Base-by-base conservation (phyloP, 2,113 vertebrate genomes). In the Dissostichus mawsoni region DNA sequence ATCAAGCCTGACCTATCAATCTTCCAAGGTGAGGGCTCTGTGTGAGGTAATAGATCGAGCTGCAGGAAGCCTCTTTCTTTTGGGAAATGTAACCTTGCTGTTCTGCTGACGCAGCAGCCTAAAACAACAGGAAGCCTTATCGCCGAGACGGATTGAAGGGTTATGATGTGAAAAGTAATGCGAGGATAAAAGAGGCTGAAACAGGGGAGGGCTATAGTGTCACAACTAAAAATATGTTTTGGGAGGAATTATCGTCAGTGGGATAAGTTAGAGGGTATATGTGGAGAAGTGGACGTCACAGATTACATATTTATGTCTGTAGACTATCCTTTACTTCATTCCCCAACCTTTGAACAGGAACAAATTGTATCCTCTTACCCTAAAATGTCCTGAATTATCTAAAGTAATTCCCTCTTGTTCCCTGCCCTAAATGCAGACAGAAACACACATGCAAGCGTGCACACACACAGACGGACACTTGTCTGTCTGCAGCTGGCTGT, bases 71-170 rank as follows among this genome's bases (percentile, higher is more conserved):
- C 72, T 79, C 64, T 81, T 73, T 78, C 74, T 65, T 87, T 83
- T 74, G 66, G 47, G 55, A 83, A 83, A 76, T 82, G 83, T 84
- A 92, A 89, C 89, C 90, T 94, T 92, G 81, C 78, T 85, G 73
- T 71, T 83, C 63, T 82, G 91, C 93, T 94, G 93, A 92, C 80
- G 69, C 83, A 91, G 93, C 90, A 82, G 59, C 83, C 16, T 59
- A 50, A 83, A 81, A 73, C 86, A 79, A 74, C 74, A 25, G 88
- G 84, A 80, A 71, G 68, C 69, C 47, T 72, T 10, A 29, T 29
- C 13, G 65, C 51, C 41, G 45, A 59, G 69, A 69, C 71, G 70
- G 66, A 83, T 45, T 65, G 67, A 71, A 2, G 11, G 77, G n/a
- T n/a, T 3, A 8, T 20, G 69, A 61, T 44, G 53, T 17, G 50